Percentiles rank a stretch among this genome's conserved stretches.
phyloP scores from a whole-genome alignment of 1,140 invertebrate genomes.

The Pomacea maculata region DNA sequence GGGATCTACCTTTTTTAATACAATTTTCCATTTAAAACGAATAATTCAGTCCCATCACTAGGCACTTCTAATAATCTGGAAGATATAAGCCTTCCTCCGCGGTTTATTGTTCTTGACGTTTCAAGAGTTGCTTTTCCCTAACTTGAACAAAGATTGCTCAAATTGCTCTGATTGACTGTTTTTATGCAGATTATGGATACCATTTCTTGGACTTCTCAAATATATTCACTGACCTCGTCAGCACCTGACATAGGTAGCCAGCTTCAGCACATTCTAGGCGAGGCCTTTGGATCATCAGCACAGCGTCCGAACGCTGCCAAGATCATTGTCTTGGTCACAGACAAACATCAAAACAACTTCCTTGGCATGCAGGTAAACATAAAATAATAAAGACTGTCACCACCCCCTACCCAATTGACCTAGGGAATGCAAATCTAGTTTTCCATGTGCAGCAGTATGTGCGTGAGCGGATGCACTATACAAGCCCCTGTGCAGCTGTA shows the following conservation, averaged over 20 bases:
- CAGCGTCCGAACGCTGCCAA: background rate
- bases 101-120: too few relatives aligned
- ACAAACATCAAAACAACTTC: background rate
- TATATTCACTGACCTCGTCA: background rate
- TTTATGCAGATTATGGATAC: background rate
- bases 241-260: background rate
- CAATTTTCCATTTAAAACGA: too few relatives aligned
- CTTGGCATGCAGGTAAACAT: background rate
- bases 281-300: background rate
- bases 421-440: background rate
- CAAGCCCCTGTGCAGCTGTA: background rate
- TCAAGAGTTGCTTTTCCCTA: background rate
- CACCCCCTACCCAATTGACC: too few relatives aligned
- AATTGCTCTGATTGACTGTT: background rate
- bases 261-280: background rate
- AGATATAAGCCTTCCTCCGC: too few relatives aligned
- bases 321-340: background rate
- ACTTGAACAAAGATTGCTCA: background rate
- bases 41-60: too few relatives aligned
- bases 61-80: too few relatives aligned
- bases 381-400: background rate
- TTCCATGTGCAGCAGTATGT: background rate
- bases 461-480: constrained; percentile 1
- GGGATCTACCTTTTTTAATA: too few relatives aligned
- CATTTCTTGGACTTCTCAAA: background rate